These are phyloP conservation scores for Calidris pugnax DNA, from an alignment of 2,113 vertebrate species.

Conservation along the genomic window DNA sequence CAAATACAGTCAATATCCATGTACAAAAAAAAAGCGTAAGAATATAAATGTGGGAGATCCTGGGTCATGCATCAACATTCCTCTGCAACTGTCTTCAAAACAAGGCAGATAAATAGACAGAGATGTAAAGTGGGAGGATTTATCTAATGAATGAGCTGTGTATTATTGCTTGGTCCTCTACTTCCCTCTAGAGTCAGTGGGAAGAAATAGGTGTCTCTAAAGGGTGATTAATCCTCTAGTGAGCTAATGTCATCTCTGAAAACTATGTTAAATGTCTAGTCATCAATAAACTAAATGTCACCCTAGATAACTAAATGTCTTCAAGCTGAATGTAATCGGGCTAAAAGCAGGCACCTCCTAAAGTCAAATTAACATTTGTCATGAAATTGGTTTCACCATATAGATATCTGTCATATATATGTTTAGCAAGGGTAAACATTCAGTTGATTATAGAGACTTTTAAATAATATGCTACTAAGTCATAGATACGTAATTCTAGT, in stretches of 20 bases:
- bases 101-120: accelerated
- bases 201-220: neutral
- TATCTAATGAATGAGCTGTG: neutral
- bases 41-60: neutral
- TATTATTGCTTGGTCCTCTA: neutral
- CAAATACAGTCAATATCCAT: neutral
- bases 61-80: neutral
- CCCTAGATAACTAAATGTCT: too few relatives aligned
- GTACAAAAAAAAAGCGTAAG: accelerated
- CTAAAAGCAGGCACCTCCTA: neutral
- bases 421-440: neutral
- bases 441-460: neutral
- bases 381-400: too few relatives aligned
- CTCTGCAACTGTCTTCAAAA: neutral
- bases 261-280: neutral
- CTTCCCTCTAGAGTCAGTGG: constrained; percentile 51
- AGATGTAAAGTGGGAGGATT: neutral
- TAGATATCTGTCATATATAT: accelerated
- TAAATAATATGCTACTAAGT: accelerated
- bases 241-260: accelerated
- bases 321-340: neutral
- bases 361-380: neutral
- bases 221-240: neutral
- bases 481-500: neutral
- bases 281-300: neutral